Evolutionary conservation across 2,113 vertebrate species (phyloP), one percentile per base, ranked within the genome.

Genomic region (Dunckerocampus dactyliophorus): DNA sequence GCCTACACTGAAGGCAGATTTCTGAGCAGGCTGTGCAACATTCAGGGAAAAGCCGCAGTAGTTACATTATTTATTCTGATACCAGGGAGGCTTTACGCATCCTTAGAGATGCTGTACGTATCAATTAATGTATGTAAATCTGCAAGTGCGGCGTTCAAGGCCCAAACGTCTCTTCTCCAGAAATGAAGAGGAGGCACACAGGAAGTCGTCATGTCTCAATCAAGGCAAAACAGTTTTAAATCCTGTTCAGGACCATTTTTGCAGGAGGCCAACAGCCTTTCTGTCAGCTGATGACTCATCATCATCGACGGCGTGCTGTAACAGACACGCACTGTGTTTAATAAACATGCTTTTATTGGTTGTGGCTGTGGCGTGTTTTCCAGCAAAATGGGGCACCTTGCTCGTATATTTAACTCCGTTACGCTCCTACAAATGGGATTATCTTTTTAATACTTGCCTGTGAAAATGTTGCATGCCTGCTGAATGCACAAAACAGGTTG

Each of bases 331-430:
- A 8, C 4, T 34, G 31, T 34, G 31, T 34, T 34, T 51, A 51
- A 51, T 55, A 67, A 77, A 58, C 21, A 65, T 59, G 14, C 2
- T 12, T 68, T 69, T 34, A 75, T 75, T 46, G 75, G 71, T 56
- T 8, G 4, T 8, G 7, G 31, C 31, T 5, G 31, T 34, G 31
- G 31, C 31, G 31, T 57, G 42, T 75, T 62, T 28, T 16, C 48
- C 31, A 67, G 47, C 60, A 82, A 74, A 51, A 46, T 66, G 69
- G 75, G 69, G 74, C 69, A 59, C 57, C 28, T 65, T 56, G 54
- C 28, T 53, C 22, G 28, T 72, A 68, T 71, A 69, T 69, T 69
- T 72, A 66, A 63, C 71, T 72, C 62, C 12, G 22, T 57, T 39
- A 51, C 54, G 46, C 13, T 22, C 9, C 16, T 50, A 51, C 49